Percentiles rank a stretch among this genome's conserved stretches.
Evolutionary conservation across 2,113 vertebrate species (phyloP).

Genomic region (Callorhinus ursinus): DNA sequence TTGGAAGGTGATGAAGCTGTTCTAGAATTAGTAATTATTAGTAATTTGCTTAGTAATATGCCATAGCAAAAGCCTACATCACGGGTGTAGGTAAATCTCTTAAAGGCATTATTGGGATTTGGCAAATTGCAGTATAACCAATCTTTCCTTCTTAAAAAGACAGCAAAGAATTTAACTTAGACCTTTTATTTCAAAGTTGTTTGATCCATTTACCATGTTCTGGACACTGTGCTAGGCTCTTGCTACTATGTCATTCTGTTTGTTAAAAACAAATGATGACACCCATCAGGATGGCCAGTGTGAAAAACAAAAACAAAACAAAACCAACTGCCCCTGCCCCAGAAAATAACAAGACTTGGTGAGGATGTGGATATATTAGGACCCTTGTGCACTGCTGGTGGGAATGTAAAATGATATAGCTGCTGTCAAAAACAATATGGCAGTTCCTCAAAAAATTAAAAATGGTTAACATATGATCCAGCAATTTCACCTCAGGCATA

Average conservation of each 20-base stretch:
- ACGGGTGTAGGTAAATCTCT: background rate
- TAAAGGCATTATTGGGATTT: background rate
- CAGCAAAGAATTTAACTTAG: slow-evolving; percentile 5
- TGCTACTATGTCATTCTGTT: background rate
- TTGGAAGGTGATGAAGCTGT: background rate
- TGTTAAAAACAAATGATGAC: slow-evolving; percentile 5
- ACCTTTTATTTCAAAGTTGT: background rate
- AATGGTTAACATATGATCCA: background rate
- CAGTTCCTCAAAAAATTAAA: background rate
- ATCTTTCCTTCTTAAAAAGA: slow-evolving; percentile 1
- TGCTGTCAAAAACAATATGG: background rate
- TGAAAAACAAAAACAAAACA: background rate
- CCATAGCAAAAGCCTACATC: background rate
- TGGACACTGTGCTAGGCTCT: background rate
- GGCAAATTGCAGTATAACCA: background rate
- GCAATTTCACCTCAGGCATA: background rate
- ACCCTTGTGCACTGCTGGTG: background rate
- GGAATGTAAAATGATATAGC: background rate
- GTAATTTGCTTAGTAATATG: background rate
- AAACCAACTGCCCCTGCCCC: background rate
- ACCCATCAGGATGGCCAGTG: background rate
- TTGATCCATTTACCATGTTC: background rate
- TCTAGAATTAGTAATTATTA: background rate
- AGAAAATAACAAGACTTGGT: background rate
- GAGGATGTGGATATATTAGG: background rate